Base-by-base conservation (phyloP, 2,888 invertebrate genomes). In the Lithophane ornitopus region DNA sequence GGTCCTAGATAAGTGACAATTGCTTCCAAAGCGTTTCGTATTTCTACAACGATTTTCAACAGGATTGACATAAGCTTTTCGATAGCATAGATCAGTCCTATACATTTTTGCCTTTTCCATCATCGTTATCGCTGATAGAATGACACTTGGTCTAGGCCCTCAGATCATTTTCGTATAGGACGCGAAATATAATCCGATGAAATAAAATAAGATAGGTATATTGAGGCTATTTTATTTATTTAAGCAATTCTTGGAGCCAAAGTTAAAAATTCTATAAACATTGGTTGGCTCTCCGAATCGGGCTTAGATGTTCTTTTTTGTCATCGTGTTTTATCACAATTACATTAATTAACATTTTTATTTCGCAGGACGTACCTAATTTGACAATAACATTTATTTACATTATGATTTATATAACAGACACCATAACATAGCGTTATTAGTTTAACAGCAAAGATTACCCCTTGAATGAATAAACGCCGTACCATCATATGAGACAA, bases 341-440 rank as follows among this genome's bases (percentile, higher is more conserved):
- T 34, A n/a, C n/a, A 22, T 69, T 44, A 65, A 54, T 54, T 52
- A 67, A 74, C 34, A 81, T 66, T 49, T 34, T 44, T 49, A 67
- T n/a, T 34, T 66, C 28, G 28, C 76, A 63, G 49, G 67, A 81
- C 52, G 68, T 34, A 34, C 4, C 34, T 34, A 6, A 34, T 46
- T 81, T 69, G 76, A 79, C 68, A 41, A 52, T 26, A 46, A 56
- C 19, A 81, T 61, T 56, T 63, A 59, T 28, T 58, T 78, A 71
- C 62, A 80, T 62, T 41, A 75, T 54, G n/a, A 44, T 67, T 67
- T 54, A 56, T 58, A 41, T 63, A 59, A 66, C 39, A 70, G 44
- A 80, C 70, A 76, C 44, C n/a, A 65, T 76, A 54, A 54, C 22
- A 66, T 73, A 72, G 16, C 41, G 14, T 46, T 46, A 58, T 46